Percentiles rank a stretch among this genome's conserved stretches.
These are phyloP conservation scores for Ecliptopera silaceata DNA, from an alignment of 2,888 invertebrate genomes.

Conservation along the genomic window DNA sequence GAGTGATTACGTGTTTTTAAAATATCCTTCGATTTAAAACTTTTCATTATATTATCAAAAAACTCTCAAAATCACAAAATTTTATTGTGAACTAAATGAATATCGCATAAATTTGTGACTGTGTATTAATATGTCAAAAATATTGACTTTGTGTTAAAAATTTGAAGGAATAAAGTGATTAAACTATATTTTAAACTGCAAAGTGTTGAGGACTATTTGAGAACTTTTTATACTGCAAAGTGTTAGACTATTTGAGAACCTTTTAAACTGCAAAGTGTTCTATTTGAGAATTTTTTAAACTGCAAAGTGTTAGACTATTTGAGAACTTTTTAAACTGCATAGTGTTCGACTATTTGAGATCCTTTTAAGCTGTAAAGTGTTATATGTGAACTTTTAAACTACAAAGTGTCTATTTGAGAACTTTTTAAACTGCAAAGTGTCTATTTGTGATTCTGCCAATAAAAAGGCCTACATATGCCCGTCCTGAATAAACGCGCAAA, in stretches of 20 bases:
- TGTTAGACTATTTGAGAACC: too few species aligned
- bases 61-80: not conserved
- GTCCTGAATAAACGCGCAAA: constrained; percentile 59
- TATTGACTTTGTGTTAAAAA: not conserved
- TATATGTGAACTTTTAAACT: not conserved
- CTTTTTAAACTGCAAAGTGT: constrained; percentile 2
- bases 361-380: too few species aligned
- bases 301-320: constrained; percentile 21
- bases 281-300: not conserved
- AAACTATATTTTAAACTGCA: too few species aligned
- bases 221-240: too few species aligned
- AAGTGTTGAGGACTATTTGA: too few species aligned
- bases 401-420: constrained; percentile 1
- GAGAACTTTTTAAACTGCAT: too few species aligned
- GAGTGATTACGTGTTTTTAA: constrained; percentile 41
- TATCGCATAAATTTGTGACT: not conserved
- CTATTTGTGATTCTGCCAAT: constrained; percentile 25
- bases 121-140: too few species aligned
- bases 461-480: constrained; percentile 79
- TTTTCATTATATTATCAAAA: not conserved
- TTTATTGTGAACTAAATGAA: not conserved
- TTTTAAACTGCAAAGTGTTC: constrained; percentile 1
- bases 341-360: too few species aligned
- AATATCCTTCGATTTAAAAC: not conserved
- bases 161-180: too few species aligned